phyloP scores from a whole-genome alignment of 1,140 invertebrate genomes.

The Arctopsyche grandis region DNA sequence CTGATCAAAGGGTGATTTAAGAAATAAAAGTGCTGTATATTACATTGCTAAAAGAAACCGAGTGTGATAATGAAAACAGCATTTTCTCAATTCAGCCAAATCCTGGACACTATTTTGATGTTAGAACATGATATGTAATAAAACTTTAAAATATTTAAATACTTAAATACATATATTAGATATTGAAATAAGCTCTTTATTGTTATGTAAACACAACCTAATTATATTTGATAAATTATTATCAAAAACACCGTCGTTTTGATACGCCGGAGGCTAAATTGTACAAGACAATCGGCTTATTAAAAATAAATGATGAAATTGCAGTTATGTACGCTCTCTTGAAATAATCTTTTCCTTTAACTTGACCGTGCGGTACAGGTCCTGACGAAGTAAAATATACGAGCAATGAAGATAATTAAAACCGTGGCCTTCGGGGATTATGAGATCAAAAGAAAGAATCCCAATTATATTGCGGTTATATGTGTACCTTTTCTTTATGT shows the following conservation, averaged over 20 bases:
- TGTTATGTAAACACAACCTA: no score
- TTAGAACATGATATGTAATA: no score
- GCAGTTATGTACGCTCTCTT: neutral
- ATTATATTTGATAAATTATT: no score
- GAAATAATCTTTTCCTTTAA: neutral
- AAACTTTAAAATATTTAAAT: neutral
- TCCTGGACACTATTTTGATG: no score
- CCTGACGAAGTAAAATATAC: constrained; percentile 21
- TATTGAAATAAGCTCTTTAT: neutral
- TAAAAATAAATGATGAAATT: neutral
- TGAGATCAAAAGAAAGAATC: constrained; percentile 15
- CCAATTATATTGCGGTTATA: constrained; percentile 2
- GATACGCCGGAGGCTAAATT: neutral
- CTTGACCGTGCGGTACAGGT: neutral
- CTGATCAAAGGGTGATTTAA: no score
- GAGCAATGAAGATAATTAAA: constrained; percentile 25
- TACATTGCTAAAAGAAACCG: no score
- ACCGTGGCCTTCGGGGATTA: constrained; percentile 12
- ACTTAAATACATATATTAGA: neutral
- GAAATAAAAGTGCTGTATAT: no score
- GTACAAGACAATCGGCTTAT: neutral
- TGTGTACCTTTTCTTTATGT: no score
- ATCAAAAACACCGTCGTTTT: neutral
- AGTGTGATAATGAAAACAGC: no score
- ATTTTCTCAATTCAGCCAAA: no score